phyloP scores from a whole-genome alignment of 1,140 invertebrate genomes.

The Platyscapa corneri region DNA sequence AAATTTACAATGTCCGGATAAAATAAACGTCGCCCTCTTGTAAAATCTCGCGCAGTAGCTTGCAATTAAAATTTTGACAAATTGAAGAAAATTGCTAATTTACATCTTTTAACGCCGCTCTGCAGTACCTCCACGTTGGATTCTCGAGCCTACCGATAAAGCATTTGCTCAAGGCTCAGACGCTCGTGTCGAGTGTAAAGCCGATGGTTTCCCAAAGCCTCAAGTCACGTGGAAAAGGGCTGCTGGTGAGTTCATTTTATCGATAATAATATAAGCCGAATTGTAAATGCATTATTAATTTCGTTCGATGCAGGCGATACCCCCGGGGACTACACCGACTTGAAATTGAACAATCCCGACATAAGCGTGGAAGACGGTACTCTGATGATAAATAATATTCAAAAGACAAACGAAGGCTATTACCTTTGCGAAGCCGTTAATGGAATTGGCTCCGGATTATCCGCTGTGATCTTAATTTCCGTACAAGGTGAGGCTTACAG shows the following conservation, averaged over 20 bases:
- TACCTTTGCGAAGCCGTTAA: constrained; percentile 97
- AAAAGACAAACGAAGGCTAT: constrained; percentile 94
- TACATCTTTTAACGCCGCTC: constrained; percentile 56
- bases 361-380: constrained; percentile 94
- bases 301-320: constrained; percentile 80
- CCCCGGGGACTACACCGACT: constrained; percentile 93
- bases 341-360: constrained; percentile 90
- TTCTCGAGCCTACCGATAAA: constrained; percentile 95
- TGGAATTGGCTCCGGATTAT: constrained; percentile 94
- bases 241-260: constrained; percentile 80
- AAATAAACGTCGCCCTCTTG: constrained; percentile 29
- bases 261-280: background rate
- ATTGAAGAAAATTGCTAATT: background rate
- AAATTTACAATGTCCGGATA: constrained; percentile 15
- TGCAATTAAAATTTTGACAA: constrained; percentile 2
- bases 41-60: constrained; percentile 12
- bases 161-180: constrained; percentile 95
- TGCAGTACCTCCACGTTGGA: constrained; percentile 96
- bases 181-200: constrained; percentile 95
- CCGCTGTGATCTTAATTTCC: constrained; percentile 93
- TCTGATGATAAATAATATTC: constrained; percentile 89
- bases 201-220: constrained; percentile 95
- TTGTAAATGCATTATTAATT: background rate
- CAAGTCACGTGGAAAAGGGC: constrained; percentile 96
- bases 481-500: constrained; percentile 83